A percentile compares a stretch with the other conserved stretches of the same genome.
phyloP scores from a whole-genome alignment of 2,113 vertebrate genomes.

The Pomatostomus ruficeps region DNA sequence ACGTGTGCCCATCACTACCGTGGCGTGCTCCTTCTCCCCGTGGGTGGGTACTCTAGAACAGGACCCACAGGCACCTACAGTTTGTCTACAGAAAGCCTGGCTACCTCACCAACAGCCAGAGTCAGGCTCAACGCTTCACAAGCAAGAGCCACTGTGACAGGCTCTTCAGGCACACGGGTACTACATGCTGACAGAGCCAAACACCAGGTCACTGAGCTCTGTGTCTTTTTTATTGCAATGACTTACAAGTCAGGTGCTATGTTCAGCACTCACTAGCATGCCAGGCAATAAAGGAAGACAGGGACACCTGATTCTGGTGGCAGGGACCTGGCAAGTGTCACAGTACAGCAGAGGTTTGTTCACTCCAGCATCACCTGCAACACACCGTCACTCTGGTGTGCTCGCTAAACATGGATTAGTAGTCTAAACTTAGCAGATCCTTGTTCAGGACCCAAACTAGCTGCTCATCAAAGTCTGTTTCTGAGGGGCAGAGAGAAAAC shows the following conservation, averaged over 20 bases:
- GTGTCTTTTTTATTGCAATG: neutral
- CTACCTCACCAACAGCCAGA: neutral
- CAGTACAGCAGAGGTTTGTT: neutral
- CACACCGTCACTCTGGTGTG: accelerated
- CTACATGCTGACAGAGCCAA: neutral
- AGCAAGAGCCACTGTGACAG: neutral
- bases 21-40: neutral
- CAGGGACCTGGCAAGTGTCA: neutral
- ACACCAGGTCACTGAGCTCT: neutral
- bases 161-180: neutral
- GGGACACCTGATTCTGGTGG: neutral
- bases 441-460: neutral
- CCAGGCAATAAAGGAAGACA: neutral
- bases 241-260: neutral
- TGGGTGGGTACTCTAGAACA: neutral
- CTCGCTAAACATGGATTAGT: neutral
- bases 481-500: neutral
- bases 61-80: neutral
- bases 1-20: accelerated
- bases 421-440: neutral
- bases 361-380: neutral
- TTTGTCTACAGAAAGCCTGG: neutral
- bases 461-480: neutral
- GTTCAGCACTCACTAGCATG: accelerated
- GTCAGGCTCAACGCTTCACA: neutral